Conservation (phyloP, 2,113 vertebrate genomes). For the Eleginops maclovinus region DNA sequence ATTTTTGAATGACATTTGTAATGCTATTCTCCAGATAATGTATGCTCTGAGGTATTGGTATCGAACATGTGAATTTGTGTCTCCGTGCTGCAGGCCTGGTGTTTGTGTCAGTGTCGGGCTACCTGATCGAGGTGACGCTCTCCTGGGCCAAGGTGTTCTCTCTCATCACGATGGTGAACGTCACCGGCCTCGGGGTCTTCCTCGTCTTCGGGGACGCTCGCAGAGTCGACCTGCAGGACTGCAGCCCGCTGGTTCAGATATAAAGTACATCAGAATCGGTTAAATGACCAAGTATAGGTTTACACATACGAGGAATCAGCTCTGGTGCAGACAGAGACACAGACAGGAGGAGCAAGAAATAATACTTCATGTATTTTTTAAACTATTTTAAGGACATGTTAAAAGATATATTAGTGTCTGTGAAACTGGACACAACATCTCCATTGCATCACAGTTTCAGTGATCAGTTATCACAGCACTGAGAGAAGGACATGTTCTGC, state of each 20-base stretch:
- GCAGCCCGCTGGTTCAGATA: not conserved
- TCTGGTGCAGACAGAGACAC: too few species aligned
- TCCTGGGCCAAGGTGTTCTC: constrained; percentile 89
- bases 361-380: too few species aligned
- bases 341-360: too few species aligned
- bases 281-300: too few species aligned
- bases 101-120: constrained; percentile 88
- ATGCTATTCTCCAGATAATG: too few species aligned
- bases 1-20: too few species aligned
- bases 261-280: constrained; percentile 9
- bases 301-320: too few species aligned
- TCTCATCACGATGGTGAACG: constrained; percentile 86
- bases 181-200: constrained; percentile 85
- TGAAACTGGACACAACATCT: not conserved
- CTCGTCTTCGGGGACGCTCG: constrained; percentile 88
- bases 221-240: constrained; percentile 83
- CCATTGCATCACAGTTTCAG: not conserved
- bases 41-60: too few species aligned
- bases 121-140: constrained; percentile 87
- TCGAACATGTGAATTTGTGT: not conserved
- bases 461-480: too few species aligned
- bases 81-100: constrained; percentile 80
- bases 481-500: too few species aligned
- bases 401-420: not conserved
- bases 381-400: too few species aligned